Percentiles rank a stretch among this genome's conserved stretches.
These are phyloP conservation scores for Phania funesta DNA, from an alignment of 2,888 invertebrate genomes.

Conservation along the genomic window DNA sequence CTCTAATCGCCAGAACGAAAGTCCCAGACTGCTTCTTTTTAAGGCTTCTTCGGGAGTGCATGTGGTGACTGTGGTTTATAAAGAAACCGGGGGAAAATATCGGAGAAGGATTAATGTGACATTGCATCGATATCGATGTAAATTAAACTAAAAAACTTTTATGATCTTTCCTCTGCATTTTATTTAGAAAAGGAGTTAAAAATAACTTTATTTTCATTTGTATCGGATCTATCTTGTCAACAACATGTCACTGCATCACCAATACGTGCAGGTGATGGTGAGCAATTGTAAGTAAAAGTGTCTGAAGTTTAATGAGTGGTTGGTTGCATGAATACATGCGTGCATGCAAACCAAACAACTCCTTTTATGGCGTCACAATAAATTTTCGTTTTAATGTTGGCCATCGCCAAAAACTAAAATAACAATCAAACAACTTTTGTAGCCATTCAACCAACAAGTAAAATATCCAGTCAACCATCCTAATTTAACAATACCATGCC, in stretches of 20 bases:
- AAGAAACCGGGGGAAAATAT: too few relatives aligned
- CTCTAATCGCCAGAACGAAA: too few relatives aligned
- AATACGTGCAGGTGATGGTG: slow-evolving; percentile 9
- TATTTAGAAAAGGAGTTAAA: too few relatives aligned
- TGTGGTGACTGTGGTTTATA: too few relatives aligned
- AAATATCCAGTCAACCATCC: slow-evolving; percentile 59
- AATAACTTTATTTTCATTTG: slow-evolving; percentile 3
- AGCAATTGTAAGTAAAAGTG: slow-evolving; percentile 40
- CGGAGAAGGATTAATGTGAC: too few relatives aligned
- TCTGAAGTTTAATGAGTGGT: slow-evolving; percentile 37
- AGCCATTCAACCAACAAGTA: slow-evolving; percentile 31
- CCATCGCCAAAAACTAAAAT: slow-evolving; percentile 58
- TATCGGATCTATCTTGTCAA: slow-evolving; percentile 51
- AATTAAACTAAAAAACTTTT: too few relatives aligned
- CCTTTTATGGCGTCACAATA: slow-evolving; percentile 66
- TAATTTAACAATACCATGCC: slow-evolving; percentile 47
- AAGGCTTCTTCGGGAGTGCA: too few relatives aligned
- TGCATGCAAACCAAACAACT: slow-evolving; percentile 55
- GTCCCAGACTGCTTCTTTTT: too few relatives aligned
- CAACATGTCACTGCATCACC: slow-evolving; percentile 59
- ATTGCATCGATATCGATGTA: too few relatives aligned
- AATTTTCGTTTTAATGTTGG: slow-evolving; percentile 62
- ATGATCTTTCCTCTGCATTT: too few relatives aligned
- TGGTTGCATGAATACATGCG: slow-evolving; percentile 40
- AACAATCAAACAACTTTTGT: slow-evolving; percentile 33